These are phyloP conservation scores for Atlantisia rogersi DNA, from an alignment of 2,113 vertebrate genomes.

Conservation along the genomic window DNA sequence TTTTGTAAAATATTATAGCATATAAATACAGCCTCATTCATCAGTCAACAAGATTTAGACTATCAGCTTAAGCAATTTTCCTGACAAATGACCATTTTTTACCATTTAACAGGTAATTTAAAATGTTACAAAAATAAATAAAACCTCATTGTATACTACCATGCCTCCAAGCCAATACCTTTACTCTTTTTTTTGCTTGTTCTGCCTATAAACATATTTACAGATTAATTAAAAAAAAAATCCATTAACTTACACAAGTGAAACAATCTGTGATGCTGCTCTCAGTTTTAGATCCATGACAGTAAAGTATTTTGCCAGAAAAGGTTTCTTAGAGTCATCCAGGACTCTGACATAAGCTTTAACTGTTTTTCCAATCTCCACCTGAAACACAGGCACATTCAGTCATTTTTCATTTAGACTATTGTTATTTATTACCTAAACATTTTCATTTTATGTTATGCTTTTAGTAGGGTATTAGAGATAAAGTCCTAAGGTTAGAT, in stretches of 20 bases:
- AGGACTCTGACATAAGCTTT: conserved; percentile 90
- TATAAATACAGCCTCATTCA: not conserved
- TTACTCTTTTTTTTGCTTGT: not conserved
- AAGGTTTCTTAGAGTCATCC: conserved; percentile 90
- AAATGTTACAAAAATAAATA: not conserved
- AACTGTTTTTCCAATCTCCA: conserved; percentile 93
- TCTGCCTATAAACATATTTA: not conserved
- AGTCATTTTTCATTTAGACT: not conserved
- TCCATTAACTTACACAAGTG: conserved; percentile 83
- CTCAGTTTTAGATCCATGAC: conserved; percentile 91
- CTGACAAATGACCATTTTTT: not conserved
- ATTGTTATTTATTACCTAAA: not conserved
- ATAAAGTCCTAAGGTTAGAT: not conserved
- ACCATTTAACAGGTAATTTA: not conserved
- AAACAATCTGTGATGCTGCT: conserved; percentile 87
- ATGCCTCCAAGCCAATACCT: not conserved
- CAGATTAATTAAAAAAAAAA: not conserved
- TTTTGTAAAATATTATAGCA: not conserved
- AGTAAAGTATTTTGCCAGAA: conserved; percentile 85
- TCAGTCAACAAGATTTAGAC: not conserved
- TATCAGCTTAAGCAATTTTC: not conserved
- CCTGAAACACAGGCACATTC: conserved; percentile 76
- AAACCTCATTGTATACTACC: not conserved
- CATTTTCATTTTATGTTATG: not conserved
- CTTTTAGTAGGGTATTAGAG: not conserved